A percentile compares a stretch with the other conserved stretches of the same genome.
Conservation (phyloP, 2,888 invertebrate species). For the Trachelus troglodyta region DNA sequence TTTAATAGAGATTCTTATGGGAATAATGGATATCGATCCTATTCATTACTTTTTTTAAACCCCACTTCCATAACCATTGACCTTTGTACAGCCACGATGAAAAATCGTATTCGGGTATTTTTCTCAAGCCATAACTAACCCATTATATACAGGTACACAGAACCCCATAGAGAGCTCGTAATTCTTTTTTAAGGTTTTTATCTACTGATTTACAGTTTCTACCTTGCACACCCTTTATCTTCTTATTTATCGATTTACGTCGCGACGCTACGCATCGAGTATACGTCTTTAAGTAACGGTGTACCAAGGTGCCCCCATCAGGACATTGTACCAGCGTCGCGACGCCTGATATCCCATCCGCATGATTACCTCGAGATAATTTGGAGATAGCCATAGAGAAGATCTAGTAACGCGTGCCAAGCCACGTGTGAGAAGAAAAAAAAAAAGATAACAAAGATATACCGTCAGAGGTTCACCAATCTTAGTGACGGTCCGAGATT, state of each 20-base stretch:
- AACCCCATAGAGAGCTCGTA: slow-evolving; percentile 5
- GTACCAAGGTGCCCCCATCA: not conserved
- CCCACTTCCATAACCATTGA: not conserved
- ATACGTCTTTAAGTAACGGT: not conserved
- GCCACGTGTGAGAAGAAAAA: not conserved
- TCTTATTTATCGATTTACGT: slow-evolving; percentile 46
- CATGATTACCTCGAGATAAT: not conserved
- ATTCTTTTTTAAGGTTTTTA: slow-evolving; percentile 39
- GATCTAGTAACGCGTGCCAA: not conserved
- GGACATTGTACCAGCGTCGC: not conserved
- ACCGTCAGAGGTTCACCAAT: not conserved
- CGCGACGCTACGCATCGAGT: slow-evolving; percentile 1
- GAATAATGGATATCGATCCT: not conserved
- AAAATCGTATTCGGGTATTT: not conserved
- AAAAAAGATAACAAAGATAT: not conserved
- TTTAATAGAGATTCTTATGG: not conserved
- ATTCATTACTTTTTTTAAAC: not conserved
- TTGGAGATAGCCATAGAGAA: not conserved
- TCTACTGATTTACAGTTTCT: slow-evolving; percentile 46
- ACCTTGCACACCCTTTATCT: slow-evolving; percentile 34
- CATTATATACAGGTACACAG: not conserved
- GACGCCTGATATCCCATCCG: not conserved
- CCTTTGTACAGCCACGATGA: not conserved
- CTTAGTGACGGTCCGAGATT: not conserved
- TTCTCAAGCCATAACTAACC: not conserved